phyloP scores from a whole-genome alignment of 2,113 vertebrate genomes.

The Sorex fumeus region DNA sequence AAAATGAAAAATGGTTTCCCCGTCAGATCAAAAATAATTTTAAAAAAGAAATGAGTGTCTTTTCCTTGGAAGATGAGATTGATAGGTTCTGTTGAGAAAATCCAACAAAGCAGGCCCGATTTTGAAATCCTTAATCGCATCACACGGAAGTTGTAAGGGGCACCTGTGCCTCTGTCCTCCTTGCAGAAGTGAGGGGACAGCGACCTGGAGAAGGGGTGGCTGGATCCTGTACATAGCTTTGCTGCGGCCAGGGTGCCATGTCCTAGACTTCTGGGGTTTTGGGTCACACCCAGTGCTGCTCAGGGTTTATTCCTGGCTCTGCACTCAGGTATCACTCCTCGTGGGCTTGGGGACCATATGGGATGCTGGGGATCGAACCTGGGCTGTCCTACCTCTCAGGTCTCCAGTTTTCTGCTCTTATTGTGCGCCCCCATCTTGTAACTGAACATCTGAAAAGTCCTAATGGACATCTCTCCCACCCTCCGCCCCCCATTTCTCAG shows the following conservation, averaged over 20 bases:
- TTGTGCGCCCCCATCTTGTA: too few species aligned
- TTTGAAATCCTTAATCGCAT: not conserved
- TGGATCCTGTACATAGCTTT: too few species aligned
- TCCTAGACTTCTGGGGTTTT: not conserved
- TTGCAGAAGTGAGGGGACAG: not conserved
- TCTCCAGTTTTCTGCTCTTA: rapidly evolving
- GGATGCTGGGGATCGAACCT: too few species aligned
- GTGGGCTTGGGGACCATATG: too few species aligned
- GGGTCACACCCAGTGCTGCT: not conserved
- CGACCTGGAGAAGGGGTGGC: not conserved
- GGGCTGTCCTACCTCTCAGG: not conserved
- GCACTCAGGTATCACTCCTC: too few species aligned
- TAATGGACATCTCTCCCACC: too few species aligned
- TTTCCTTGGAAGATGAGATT: conserved; percentile 7
- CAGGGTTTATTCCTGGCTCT: too few species aligned
- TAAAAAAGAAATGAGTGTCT: not conserved
- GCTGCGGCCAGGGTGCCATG: too few species aligned
- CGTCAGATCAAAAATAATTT: too few species aligned
- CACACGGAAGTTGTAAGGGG: not conserved
- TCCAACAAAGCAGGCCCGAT: not conserved
- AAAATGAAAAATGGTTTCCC: too few species aligned
- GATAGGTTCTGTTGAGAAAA: conserved; percentile 10
- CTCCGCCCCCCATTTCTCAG: too few species aligned
- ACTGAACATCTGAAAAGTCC: too few species aligned
- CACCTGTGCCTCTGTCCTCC: not conserved